These are phyloP conservation scores for Hirudinaria manillensis DNA, from an alignment of 2,888 invertebrate genomes.

Conservation along the genomic window DNA sequence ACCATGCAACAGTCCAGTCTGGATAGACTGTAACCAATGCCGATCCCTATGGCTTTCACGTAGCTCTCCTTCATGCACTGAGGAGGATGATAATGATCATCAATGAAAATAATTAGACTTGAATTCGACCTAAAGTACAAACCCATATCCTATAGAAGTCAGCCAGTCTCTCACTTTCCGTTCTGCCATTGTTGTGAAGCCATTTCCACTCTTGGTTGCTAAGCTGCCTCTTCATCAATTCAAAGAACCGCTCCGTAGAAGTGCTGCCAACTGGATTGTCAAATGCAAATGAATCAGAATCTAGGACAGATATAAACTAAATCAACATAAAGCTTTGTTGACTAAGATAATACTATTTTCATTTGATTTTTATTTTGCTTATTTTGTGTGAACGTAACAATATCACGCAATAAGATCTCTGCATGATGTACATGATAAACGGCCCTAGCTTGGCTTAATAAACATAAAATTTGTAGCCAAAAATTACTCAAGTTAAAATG, in stretches of 20 bases:
- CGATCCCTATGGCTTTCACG: constrained; percentile 81
- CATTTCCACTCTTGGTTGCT: constrained; percentile 70
- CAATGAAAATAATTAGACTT: background rate
- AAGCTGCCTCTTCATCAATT: constrained; percentile 79
- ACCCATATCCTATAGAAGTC: constrained; percentile 79
- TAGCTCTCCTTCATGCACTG: constrained; percentile 87
- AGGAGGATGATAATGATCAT: constrained; percentile 33
- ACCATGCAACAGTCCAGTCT: constrained; percentile 68
- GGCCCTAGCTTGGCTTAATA: too few species aligned
- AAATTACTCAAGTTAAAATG: too few species aligned
- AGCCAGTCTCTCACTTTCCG: constrained; percentile 65
- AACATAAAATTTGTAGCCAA: too few species aligned
- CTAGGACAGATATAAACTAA: background rate
- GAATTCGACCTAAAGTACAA: constrained; percentile 28
- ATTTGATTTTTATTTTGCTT: too few species aligned
- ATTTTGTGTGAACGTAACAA: too few species aligned
- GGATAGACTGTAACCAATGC: constrained; percentile 71
- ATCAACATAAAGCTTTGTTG: too few species aligned
- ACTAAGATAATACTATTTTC: too few species aligned
- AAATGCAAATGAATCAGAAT: background rate
- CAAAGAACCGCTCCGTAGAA: constrained; percentile 71
- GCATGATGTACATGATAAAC: too few species aligned
- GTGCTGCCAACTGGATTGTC: constrained; percentile 28
- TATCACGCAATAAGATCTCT: too few species aligned
- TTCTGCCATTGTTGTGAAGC: constrained; percentile 58